Base-by-base conservation (phyloP, 2,888 invertebrate species). In the Polymixis lichenea region DNA sequence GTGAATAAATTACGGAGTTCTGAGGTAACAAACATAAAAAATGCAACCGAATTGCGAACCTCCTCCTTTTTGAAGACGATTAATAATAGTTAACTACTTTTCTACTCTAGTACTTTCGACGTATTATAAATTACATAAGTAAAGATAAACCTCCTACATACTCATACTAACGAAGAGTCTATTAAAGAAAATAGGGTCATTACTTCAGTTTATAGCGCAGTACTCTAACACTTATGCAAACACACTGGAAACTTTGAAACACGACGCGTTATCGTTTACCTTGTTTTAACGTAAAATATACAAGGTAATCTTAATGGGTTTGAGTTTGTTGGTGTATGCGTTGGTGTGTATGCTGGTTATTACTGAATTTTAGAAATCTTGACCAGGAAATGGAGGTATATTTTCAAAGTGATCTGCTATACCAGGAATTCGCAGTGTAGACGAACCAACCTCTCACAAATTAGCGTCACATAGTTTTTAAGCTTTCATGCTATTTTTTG, bases 121-220 rank as follows among this genome's bases (percentile, higher is more conserved):
- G 25, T 53, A 8, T 68, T 56, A 76, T 76, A 81, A 67, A 67
- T 58, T 56, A 60, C 38, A 25, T 13, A 8, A 76, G 55, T 58
- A n/a, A 76, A 69, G 60, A 80, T 74, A 79, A 82, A 32, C 79
- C 55, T 49, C 56, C 62, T 38, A 51, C 69, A 65, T 53, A 28
- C 80, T 81, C 64, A 17, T 81, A 46, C 43, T 83, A 77, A 81
- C 78, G 46, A 81, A 83, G 83, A 72, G 72, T 78, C 64, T 81
- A 72, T 78, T 80, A 71, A 65, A 78, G 60, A 60, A 64, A 72
- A 83, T 81, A 67, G 83, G 78, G 60, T 32, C 55, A 83, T 83
- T 77, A 81, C 65, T 83, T 78, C 43, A 58, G 25, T 72, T 78
- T 58, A 78, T 62, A 49, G 56, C 60, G 5, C 15, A 49, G 51